Evolutionary conservation across 2,888 invertebrate species (phyloP).

Genomic region (Lochmaea capreae): DNA sequence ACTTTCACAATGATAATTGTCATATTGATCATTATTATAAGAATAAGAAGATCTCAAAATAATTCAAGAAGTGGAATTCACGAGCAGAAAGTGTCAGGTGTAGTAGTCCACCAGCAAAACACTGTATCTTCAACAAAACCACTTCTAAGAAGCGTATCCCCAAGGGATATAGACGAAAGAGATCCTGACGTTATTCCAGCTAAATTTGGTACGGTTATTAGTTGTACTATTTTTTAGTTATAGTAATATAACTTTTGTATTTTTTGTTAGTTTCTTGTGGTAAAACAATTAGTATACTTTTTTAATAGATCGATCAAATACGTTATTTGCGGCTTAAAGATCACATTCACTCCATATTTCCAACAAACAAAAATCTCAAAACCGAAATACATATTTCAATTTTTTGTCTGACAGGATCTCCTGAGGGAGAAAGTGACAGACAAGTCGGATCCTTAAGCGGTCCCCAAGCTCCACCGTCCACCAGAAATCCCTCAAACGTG

Average conservation of each 20-base stretch:
- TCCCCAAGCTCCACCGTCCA: constrained; percentile 53
- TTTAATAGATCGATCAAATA: too few relatives aligned
- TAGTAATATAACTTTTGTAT: neutral
- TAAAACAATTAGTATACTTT: neutral
- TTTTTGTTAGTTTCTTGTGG: neutral
- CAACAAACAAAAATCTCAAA: too few relatives aligned
- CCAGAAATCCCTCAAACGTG: constrained; percentile 54
- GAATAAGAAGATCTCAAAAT: constrained; percentile 64
- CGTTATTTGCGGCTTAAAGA: constrained; percentile 12
- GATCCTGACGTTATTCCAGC: constrained; percentile 83
- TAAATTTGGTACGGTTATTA: constrained; percentile 65
- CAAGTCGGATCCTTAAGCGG: constrained; percentile 55
- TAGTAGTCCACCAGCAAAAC: constrained; percentile 53
- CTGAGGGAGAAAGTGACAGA: constrained; percentile 60
- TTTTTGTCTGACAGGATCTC: constrained; percentile 57
- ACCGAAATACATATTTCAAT: constrained; percentile 41
- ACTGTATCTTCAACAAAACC: constrained; percentile 63
- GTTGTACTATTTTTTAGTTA: too few relatives aligned
- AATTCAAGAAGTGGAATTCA: constrained; percentile 57
- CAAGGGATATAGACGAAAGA: constrained; percentile 68
- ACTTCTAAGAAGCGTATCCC: constrained; percentile 61
- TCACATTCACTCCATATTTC: neutral
- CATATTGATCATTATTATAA: constrained; percentile 67
- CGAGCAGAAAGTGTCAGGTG: constrained; percentile 65
- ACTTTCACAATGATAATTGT: constrained; percentile 68